Evolutionary conservation across 2,113 vertebrate species (phyloP).

Genomic region (Ictidomys tridecemlineatus): DNA sequence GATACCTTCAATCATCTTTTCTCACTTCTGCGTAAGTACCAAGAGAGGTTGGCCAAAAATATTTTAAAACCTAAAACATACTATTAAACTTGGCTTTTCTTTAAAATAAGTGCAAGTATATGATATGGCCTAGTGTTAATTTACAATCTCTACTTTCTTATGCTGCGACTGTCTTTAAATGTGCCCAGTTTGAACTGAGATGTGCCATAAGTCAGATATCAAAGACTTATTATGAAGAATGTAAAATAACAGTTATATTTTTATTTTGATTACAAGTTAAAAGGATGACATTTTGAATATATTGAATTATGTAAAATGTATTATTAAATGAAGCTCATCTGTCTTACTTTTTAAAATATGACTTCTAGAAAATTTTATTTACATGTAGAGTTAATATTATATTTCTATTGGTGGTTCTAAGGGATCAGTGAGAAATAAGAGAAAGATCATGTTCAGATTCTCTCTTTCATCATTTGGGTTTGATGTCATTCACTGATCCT

Average conservation of each 20-base stretch:
- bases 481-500: neutral
- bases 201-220: neutral
- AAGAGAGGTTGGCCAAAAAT: neutral
- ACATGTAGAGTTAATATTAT: neutral
- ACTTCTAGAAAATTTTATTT: conserved; percentile 24
- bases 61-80: conserved; percentile 20
- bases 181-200: neutral
- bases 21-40: neutral
- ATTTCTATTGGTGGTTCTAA: neutral
- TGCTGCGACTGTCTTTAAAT: neutral
- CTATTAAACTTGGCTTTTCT: neutral
- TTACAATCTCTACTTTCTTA: neutral
- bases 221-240: neutral
- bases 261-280: neutral
- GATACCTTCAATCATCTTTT: neutral
- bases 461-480: neutral
- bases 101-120: neutral
- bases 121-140: neutral
- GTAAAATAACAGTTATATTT: neutral
- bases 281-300: neutral
- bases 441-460: neutral
- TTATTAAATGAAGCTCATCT: neutral
- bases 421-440: neutral
- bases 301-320: neutral
- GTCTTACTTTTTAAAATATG: neutral